Evolutionary conservation across 2,113 vertebrate species (phyloP), one percentile per base, ranked within the genome.

Genomic region (Ancistrus triradiatus): DNA sequence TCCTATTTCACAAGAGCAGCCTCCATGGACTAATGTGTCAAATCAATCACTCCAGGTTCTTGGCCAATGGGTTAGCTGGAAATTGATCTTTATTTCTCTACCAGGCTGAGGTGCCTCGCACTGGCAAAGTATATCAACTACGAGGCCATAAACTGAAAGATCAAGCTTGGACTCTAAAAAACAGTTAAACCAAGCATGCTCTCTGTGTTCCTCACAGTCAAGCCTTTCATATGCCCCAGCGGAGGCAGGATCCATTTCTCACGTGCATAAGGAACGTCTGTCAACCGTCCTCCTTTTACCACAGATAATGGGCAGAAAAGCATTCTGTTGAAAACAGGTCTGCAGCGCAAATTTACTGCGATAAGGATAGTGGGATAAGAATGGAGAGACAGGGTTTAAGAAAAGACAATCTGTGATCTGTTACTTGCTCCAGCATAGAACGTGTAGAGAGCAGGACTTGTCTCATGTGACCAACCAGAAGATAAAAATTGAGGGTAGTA

Each of bases 21-120:
- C 70, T 72, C 63, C 47, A 19, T 49, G 24, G 65, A 43, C 48
- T 59, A 67, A 69, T 63, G 68, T 83, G 81, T 86, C 81, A 85
- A 78, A 85, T 86, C 83, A 83, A 85, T 86, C 82, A 84, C 81
- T 82, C 79, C 77, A 73, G 81, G 79, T 83, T 83, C 84, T 78
- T 80, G 80, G 80, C 74, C 81, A 80, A 78, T 80, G 81, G 82
- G 74, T 79, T 84, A 81, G 83, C 79, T 85, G 84, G 67, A 82
- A 84, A 82, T 81, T 84, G 84, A 86, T 82, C 85, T 87, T 86
- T 85, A 43, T 49, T 68, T 37, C 60, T 37, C 17, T 43, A 40
- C 63, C 40, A 59, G 27, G 61, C 59, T 47, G 50, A 37, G 59
- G 55, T 17, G 44, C 17, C 8, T 47, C 49, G 35, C 38, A 14